Evolutionary conservation across 2,888 invertebrate species (phyloP).

Genomic region (Eugnorisma glareosa): DNA sequence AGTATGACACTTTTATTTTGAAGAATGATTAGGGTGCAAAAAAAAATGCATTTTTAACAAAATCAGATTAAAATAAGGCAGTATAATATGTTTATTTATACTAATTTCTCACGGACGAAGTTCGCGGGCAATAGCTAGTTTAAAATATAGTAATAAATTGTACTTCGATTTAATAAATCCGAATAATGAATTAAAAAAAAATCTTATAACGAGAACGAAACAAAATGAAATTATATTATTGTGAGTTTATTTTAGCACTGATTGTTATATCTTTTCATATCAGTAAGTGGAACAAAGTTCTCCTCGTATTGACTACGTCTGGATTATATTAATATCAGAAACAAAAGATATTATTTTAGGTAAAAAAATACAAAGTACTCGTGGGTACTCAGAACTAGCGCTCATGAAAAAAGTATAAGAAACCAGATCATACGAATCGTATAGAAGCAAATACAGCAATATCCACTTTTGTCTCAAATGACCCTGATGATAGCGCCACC

Average conservation of each 20-base stretch:
- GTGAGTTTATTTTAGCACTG: conserved; percentile 6
- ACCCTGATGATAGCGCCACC: too few relatives aligned
- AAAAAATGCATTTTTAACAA: too few relatives aligned
- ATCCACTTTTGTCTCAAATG: too few relatives aligned
- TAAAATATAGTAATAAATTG: not conserved
- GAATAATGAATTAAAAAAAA: not conserved
- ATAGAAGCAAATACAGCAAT: too few relatives aligned
- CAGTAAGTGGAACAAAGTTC: not conserved
- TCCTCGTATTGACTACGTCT: not conserved
- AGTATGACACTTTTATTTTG: too few relatives aligned
- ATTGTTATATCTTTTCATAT: conserved; percentile 19
- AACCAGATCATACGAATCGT: too few relatives aligned
- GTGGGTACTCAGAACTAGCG: not conserved
- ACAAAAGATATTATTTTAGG: not conserved
- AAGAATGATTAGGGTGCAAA: too few relatives aligned
- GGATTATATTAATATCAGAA: conserved; percentile 6
- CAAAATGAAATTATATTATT: conserved; percentile 10
- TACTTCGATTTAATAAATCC: not conserved
- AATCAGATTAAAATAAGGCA: too few relatives aligned
- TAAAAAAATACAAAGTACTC: not conserved
- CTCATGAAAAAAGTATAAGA: not conserved
- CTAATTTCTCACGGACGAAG: too few relatives aligned
- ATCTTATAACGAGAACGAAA: not conserved
- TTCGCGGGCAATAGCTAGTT: too few relatives aligned
- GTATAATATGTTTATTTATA: too few relatives aligned